These are phyloP conservation scores for Papilio demoleus DNA, from an alignment of 2,888 invertebrate species.

Conservation along the genomic window DNA sequence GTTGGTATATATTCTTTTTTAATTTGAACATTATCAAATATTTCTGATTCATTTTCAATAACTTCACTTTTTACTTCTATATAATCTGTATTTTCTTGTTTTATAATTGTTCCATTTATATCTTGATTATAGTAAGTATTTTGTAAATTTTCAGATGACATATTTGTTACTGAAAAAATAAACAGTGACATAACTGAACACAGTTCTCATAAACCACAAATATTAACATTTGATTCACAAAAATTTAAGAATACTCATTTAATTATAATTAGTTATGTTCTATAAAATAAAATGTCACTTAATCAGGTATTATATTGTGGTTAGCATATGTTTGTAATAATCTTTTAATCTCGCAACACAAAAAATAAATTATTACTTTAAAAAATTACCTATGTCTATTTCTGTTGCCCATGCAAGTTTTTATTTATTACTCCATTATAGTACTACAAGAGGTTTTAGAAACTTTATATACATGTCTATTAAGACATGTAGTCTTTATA, in stretches of 20 bases:
- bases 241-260: too few relatives aligned
- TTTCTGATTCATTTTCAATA: constrained; percentile 42
- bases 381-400: too few relatives aligned
- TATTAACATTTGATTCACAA: too few relatives aligned
- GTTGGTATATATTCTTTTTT: constrained; percentile 51
- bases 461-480: neutral
- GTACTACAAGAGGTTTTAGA: neutral
- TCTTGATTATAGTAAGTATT: constrained; percentile 26
- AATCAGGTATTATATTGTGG: too few relatives aligned
- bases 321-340: too few relatives aligned
- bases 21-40: constrained; percentile 56
- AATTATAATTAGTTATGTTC: too few relatives aligned
- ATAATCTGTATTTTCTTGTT: constrained; percentile 51
- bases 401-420: neutral
- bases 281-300: too few relatives aligned
- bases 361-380: too few relatives aligned
- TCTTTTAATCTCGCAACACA: too few relatives aligned
- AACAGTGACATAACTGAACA: neutral
- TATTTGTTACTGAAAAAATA: constrained; percentile 22
- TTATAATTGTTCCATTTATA: constrained; percentile 40
- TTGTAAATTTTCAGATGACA: constrained; percentile 21
- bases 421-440: neutral
- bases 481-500: neutral
- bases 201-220: too few relatives aligned
- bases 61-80: constrained; percentile 45